Evolutionary conservation across 2,888 invertebrate genomes (phyloP).

Genomic region (Leucophenga maculata): DNA sequence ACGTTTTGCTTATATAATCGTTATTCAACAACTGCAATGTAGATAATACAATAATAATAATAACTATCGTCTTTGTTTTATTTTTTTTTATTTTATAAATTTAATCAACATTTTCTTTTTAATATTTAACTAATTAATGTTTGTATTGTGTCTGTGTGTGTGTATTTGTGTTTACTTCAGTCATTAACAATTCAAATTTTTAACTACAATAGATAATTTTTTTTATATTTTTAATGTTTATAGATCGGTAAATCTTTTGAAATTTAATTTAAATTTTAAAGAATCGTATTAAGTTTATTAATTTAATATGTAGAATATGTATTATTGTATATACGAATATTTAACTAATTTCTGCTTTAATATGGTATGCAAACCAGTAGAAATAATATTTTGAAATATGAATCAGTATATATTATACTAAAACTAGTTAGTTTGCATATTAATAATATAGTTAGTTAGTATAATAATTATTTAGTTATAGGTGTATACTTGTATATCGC

Average conservation of each 20-base stretch:
- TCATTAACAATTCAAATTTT: constrained; percentile 33
- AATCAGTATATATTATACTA: not conserved
- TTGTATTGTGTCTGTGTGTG: constrained; percentile 14
- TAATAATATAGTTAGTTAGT: not conserved
- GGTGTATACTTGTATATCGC: not conserved
- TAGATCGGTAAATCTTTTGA: not conserved
- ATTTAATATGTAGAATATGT: too few species aligned
- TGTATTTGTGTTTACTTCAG: constrained; percentile 35
- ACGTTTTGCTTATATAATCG: constrained; percentile 46
- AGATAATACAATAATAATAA: constrained; percentile 35
- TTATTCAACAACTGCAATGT: constrained; percentile 56
- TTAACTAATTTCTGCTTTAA: not conserved
- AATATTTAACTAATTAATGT: constrained; percentile 26
- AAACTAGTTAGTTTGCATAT: not conserved
- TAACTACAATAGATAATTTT: constrained; percentile 7
- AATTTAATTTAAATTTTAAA: not conserved
- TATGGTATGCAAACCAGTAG: not conserved
- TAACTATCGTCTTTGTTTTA: constrained; percentile 24
- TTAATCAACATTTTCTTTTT: constrained; percentile 17
- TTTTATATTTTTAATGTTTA: not conserved
- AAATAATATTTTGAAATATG: not conserved
- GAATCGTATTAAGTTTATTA: not conserved
- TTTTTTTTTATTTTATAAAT: constrained; percentile 20
- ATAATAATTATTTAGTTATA: not conserved
- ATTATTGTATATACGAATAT: not conserved